Conservation (phyloP, 1,140 invertebrate species). For the Bemisia tabaci region DNA sequence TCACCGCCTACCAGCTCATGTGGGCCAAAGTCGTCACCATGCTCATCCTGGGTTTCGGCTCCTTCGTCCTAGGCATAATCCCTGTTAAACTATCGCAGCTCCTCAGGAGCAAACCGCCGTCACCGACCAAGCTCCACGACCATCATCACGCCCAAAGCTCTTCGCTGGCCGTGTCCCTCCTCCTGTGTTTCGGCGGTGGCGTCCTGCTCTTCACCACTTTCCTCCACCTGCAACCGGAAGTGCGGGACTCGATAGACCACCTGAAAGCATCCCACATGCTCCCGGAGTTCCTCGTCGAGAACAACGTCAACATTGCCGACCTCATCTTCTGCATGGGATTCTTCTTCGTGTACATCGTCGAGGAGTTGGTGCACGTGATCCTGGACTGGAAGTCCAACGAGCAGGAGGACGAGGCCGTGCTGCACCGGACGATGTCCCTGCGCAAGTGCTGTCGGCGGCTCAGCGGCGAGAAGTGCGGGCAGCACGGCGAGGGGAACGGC, state of each 20-base stretch:
- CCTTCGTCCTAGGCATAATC: conserved; percentile 49
- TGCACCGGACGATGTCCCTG: conserved; percentile 41
- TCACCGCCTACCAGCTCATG: conserved; percentile 19
- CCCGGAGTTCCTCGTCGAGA: conserved; percentile 18
- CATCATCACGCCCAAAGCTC: conserved; percentile 26
- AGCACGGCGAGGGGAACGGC: conserved; percentile 18
- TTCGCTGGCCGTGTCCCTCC: conserved; percentile 39
- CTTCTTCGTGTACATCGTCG: conserved; percentile 56
- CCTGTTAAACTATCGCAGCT: conserved; percentile 40
- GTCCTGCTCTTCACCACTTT: conserved; percentile 64
- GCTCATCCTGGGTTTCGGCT: conserved; percentile 47
- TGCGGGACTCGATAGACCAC: conserved; percentile 39
- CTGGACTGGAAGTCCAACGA: conserved; percentile 32
- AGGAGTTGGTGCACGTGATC: conserved; percentile 49
- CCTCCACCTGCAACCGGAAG: conserved; percentile 61
- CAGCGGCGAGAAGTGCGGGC: conserved; percentile 11
- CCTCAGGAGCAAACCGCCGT: conserved; percentile 20
- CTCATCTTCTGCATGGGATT: conserved; percentile 53
- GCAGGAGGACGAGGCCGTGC: conserved; percentile 33
- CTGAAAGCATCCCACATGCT: conserved; percentile 29
- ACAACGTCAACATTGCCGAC: conserved; percentile 41
- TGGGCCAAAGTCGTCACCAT: conserved; percentile 54
- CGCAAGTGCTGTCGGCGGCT: conserved; percentile 34
- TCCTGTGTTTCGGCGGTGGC: conserved; percentile 66
- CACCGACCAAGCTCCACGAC: not conserved